Evolutionary conservation across 2,113 vertebrate genomes (phyloP), one percentile per base, ranked within the genome.

Genomic region (Tamias sibiricus): DNA sequence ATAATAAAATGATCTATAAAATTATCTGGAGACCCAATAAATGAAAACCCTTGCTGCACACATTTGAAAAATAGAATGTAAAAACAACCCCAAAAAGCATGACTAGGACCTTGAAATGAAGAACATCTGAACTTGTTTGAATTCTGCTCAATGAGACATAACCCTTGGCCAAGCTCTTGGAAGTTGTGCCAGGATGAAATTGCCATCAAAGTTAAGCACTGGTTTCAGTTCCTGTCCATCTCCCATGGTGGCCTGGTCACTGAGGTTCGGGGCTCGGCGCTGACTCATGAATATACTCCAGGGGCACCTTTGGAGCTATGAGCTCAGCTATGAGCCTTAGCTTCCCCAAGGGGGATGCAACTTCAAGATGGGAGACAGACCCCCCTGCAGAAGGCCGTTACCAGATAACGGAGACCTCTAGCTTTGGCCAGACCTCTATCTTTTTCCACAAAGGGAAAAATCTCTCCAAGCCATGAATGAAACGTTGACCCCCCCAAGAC

Each of bases 141-240:
- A 42, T 74, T 19, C 40, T 42, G 2, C 44, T 35, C 37, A 7
- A 3, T 6, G 54, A 54, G 40, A 22, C 0, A 1, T 6, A 24
- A 5, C 72, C 14, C 8, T 14, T 0, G 9, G 49, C 72, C 9
- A 57, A 17, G 28, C 11, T 16, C 37, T 37, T 0, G 0, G 49
- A 40, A 17, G 14, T 20, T 0, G 1, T 11, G n/a, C 42, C 80
- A 8, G 35, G 1, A 2, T 11, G 5, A 10, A 26, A 0, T 37
- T 0, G 4, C 40, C 17, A 4, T 5, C 3, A 30, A 37, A 44
- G 22, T 19, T 30, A 9, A 52, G 22, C 0, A 0, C 24, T 22
- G 5, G 30, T 32, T 26, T n/a, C 16, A 2, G 7, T 28, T n/a
- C 47, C 72, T 28, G 0, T 2, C 9, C 2, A 0, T 54, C 35